Evolutionary conservation across 2,113 vertebrate species (phyloP), one percentile per base, ranked within the genome.

Genomic region (Entelurus aequoreus): DNA sequence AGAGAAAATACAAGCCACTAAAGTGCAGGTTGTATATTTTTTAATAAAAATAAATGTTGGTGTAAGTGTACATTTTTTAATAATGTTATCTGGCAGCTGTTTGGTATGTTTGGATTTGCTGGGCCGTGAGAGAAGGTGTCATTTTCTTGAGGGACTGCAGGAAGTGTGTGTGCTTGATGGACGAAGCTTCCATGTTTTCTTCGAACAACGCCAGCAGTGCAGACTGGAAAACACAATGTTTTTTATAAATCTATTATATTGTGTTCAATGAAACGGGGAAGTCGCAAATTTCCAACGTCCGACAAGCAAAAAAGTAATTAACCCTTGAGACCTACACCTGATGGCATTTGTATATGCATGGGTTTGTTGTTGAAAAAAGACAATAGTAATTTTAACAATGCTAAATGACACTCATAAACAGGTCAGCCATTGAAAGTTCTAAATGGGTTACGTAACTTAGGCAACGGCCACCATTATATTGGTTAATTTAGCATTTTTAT

Each of bases 141-240:
- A 92, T 81, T 74, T 66, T 88, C 78, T 77, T 77, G 21, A 97
- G 71, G 0, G 91, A 88, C 51, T 71, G 87, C 36, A 92, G 52
- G 68, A 99, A 98, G 76, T 94, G 89, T 12, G 79, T 69, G 0
- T 91, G 90, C 68, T 81, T 90, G 74, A 99, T 91, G 0, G 59
- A 6, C 3, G 90, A 90, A 2, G 91, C 90, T 63, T 92, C 83
- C 48, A 96, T 90, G 65, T 91, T 91, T 35, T 92, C 89, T 48
- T 94, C 92, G 58, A 95, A 90, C 19, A 98, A 75, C 3, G 93
- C 91, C 86, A 93, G 63, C 59, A 99, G 87, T 76, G 93, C 94
- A 62, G 96, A 95, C 97, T 99, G 73, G 42, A 68, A 87, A 59
- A 44, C 58, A 65, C 1, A 8, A 12, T 13, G 16, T 44, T 57